Base-by-base conservation (phyloP, 2,888 invertebrate genomes). In the Agyllia agylla region DNA sequence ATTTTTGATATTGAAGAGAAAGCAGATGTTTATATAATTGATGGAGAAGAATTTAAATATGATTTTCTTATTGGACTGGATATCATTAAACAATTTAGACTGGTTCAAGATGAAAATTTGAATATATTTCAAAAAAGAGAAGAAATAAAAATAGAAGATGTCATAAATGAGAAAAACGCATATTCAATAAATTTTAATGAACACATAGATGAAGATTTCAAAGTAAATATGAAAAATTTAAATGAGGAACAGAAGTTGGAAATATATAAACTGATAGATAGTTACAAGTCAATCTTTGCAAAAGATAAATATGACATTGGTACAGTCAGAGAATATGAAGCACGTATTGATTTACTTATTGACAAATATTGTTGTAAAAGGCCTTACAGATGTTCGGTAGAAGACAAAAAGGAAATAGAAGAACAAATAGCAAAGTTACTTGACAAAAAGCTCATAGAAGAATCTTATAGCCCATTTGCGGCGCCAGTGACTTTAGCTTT, bases 21-120 rank as follows among this genome's bases (percentile, higher is more conserved):
- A n/a, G 49, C 70, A 0, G 75, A 90, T 91, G 86, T 94, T 77
- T 94, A 87, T 70, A 83, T 93, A 3, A 86, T 94, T 13, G 92
- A 90, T 78, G 24, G 89, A 86, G 30, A 90, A 86, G 87, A 93
- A 42, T 94, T 94, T 78, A 77, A 90, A 2, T 92, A 93, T 87
- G 87, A 94, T 87, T 92, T 93, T 82, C 33, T 93, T 2, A 89
- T 92, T 89, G 91, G 93, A 20, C 85, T 93, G 73, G 90, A 92
- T 57, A 87, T 79, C 30, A 88, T 92, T 88, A 89, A 93, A 85
- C 11, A n/a, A 90, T 89, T 92, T 83, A 49, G 89, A 11, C 70
- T 92, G 30, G 73, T 70, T 27, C 89, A 89, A 88, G 70, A 89
- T 85, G 89, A 89, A 86, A 35, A 90, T n/a, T 89, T 92, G 30